Evolutionary conservation across 2,888 invertebrate genomes (phyloP).

Genomic region (Ennomos erosarius): DNA sequence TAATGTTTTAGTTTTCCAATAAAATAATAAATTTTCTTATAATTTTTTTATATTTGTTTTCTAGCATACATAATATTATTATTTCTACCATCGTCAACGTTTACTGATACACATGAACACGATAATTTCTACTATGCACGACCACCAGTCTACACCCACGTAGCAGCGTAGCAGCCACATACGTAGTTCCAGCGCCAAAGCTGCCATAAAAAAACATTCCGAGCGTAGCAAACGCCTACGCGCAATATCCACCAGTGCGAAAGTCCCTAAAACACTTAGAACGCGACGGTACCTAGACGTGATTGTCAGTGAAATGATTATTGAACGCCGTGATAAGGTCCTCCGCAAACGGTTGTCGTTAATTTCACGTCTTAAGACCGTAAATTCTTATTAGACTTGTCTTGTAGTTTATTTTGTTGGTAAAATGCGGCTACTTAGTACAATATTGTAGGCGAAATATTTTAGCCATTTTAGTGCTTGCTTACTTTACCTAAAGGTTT

Average conservation of each 20-base stretch:
- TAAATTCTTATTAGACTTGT: slow-evolving; percentile 28
- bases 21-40: too few species aligned
- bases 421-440: slow-evolving; percentile 9
- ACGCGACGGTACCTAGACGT: slow-evolving; percentile 54
- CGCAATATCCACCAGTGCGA: slow-evolving; percentile 4
- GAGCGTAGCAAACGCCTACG: background rate
- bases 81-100: too few species aligned
- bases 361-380: slow-evolving; percentile 26
- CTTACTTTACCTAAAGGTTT: too few species aligned
- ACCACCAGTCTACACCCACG: too few species aligned
- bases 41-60: too few species aligned
- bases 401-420: slow-evolving; percentile 27
- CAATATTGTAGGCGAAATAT: background rate
- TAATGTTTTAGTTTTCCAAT: too few species aligned
- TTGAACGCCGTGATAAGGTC: slow-evolving; percentile 56
- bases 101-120: too few species aligned
- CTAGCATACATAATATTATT: too few species aligned
- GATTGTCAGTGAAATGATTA: slow-evolving; percentile 60
- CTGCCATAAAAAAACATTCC: too few species aligned
- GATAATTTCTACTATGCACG: too few species aligned
- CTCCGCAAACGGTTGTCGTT: slow-evolving; percentile 29
- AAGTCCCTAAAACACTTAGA: slow-evolving; percentile 51
- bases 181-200: too few species aligned
- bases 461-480: background rate
- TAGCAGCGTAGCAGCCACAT: too few species aligned